Evolutionary conservation across 2,888 invertebrate species (phyloP).

Genomic region (Mythimna vitellina): DNA sequence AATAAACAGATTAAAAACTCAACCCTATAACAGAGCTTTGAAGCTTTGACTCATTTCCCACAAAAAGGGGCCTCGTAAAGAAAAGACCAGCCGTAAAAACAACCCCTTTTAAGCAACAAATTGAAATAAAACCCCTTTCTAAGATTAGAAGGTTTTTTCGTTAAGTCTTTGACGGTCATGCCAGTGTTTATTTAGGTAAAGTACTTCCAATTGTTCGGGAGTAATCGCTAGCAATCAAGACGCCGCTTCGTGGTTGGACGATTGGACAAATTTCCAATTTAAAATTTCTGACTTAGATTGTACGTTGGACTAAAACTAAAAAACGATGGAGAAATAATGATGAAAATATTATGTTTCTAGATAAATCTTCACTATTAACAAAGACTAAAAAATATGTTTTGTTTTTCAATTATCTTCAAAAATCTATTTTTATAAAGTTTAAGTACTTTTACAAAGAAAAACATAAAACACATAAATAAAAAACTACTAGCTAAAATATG

Average conservation of each 20-base stretch:
- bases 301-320: neutral
- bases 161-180: constrained; percentile 32
- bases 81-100: constrained; percentile 27
- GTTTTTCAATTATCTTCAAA: too few relatives aligned
- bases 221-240: constrained; percentile 41
- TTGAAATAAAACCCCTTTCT: constrained; percentile 38
- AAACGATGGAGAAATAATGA: too few relatives aligned
- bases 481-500: too few relatives aligned
- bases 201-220: constrained; percentile 36
- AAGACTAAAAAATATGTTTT: too few relatives aligned
- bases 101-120: constrained; percentile 31
- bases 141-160: constrained; percentile 54
- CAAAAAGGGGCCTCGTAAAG: constrained; percentile 1
- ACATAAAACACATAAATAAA: too few relatives aligned
- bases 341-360: too few relatives aligned
- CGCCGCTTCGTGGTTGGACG: constrained; percentile 20
- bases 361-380: too few relatives aligned
- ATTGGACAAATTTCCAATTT: constrained; percentile 31
- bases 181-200: constrained; percentile 58
- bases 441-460: too few relatives aligned
- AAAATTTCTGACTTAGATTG: neutral
- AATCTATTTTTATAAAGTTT: too few relatives aligned
- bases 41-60: constrained; percentile 34
- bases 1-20: constrained; percentile 10
- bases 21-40: neutral